Evolutionary conservation across 2,797 vertebrate species (phyloP), one percentile per base, ranked within the genome.

Genomic region (Molothrus aeneus): DNA sequence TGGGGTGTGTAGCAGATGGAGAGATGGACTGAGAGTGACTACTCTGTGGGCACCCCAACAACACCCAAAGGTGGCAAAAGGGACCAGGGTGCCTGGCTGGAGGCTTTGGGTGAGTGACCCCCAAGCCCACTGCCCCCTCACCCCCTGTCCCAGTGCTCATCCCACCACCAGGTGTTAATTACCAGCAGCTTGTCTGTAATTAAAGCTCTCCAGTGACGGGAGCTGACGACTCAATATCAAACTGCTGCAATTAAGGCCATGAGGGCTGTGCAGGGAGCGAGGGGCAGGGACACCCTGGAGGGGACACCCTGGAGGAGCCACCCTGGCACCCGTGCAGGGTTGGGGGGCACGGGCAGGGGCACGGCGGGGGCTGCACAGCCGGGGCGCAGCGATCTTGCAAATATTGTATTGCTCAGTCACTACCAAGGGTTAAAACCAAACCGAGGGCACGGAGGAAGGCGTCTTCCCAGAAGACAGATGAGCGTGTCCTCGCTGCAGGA

Each of bases 401-500:
- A 93, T n/a, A 68, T 75, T 96, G 85, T 96, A 95, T 96, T 95
- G 74, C 89, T 95, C 94, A 93, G 96, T 95, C 91, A 84, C 95
- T 93, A 95, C 90, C 61, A 45, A 80, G 89, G 94, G 61, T 91
- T 91, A 68, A 93, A 90, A 90, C 80, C 87, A 65, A 91, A 93
- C 81, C 13, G 70, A 81, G 70, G 75, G 70, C 77, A 86, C 34
- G 21, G 73, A 81, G 73, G 81, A 82, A 73, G 48, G 72, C 81
- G 90, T 95, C 96, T 95, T 95, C 94, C 48, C 92, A 80, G 96
- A 96, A 96, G 96, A 96, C 96, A 96, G 90, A 96, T 95, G 17
- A 10, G 91, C 10, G 82, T 85, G 94, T 94, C 95, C 95, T 73
- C 82, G 12, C 71, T 1, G 42, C 32, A 64, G 36, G 90, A 95